Percentiles rank a stretch among this genome's conserved stretches.
Evolutionary conservation across 2,888 invertebrate species (phyloP).

Genomic region (Drosophila hamatofila): DNA sequence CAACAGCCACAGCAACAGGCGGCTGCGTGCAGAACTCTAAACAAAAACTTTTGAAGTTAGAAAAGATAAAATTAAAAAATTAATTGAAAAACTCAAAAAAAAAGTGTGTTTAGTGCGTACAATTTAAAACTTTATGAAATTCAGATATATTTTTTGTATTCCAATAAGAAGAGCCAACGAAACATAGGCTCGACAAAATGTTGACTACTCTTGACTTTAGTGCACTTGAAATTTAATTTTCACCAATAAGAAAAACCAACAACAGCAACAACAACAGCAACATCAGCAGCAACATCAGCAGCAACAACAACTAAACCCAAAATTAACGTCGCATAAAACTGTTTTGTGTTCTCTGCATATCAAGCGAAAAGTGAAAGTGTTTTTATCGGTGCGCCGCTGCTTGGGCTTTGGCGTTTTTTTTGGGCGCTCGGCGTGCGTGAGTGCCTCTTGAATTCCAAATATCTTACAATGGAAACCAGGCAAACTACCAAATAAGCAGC

Average conservation of each 20-base stretch:
- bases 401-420: conserved; percentile 29
- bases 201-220: conserved; percentile 65
- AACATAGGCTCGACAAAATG: conserved; percentile 57
- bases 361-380: conserved; percentile 80
- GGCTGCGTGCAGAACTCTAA: conserved; percentile 34
- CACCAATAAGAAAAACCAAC: conserved; percentile 11
- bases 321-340: conserved; percentile 49
- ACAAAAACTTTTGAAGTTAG: background rate
- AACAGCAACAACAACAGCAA: background rate
- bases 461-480: conserved; percentile 70
- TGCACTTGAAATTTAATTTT: conserved; percentile 52
- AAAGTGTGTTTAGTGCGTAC: conserved; percentile 19
- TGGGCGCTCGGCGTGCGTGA: conserved; percentile 58
- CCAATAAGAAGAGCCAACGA: background rate
- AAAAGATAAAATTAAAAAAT: conserved; percentile 4
- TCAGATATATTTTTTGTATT: conserved; percentile 2
- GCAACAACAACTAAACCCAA: conserved; percentile 3
- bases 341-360: conserved; percentile 77
- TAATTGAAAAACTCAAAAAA: conserved; percentile 16
- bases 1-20: conserved; percentile 22
- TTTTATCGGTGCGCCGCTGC: conserved; percentile 29
- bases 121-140: conserved; percentile 10
- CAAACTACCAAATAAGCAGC: conserved; percentile 62
- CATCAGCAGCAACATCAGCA: conserved; percentile 5
- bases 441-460: conserved; percentile 77